phyloP scores from a whole-genome alignment of 2,113 vertebrate species.

The Corythoichthys intestinalis region DNA sequence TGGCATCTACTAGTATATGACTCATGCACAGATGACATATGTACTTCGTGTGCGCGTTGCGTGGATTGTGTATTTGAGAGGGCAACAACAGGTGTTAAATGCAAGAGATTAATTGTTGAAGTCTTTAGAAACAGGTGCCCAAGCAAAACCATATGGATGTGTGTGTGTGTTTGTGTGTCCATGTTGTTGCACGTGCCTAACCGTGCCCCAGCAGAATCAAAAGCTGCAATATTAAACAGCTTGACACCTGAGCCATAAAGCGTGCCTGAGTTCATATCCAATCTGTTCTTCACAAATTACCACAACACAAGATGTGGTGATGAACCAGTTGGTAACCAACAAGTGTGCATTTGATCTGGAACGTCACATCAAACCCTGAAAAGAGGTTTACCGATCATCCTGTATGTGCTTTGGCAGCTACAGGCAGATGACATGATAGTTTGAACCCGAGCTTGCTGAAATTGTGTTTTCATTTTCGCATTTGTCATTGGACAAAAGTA shows the following conservation, averaged over 20 bases:
- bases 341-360: not conserved
- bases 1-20: not conserved
- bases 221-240: conserved; percentile 62
- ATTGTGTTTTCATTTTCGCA: too few relatives aligned
- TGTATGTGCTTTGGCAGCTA: too few relatives aligned
- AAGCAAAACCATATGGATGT: conserved; percentile 1
- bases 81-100: conserved; percentile 57
- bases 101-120: conserved; percentile 40
- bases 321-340: conserved; percentile 1
- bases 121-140: conserved; percentile 32
- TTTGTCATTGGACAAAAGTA: too few relatives aligned
- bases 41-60: conserved; percentile 2
- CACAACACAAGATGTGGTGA: conserved; percentile 10
- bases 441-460: too few relatives aligned
- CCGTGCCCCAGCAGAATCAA: conserved; percentile 7
- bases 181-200: conserved; percentile 11
- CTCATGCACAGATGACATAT: conserved; percentile 39
- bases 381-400: too few relatives aligned
- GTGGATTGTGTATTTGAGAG: conserved; percentile 20
- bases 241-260: conserved; percentile 56
- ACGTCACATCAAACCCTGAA: not conserved
- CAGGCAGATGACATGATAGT: too few relatives aligned
- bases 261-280: conserved; percentile 39
- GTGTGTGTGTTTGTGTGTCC: conserved; percentile 13
- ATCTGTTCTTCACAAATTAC: conserved; percentile 17